These are phyloP conservation scores for Panthera leo DNA, from an alignment of 2,113 vertebrate genomes.

Conservation along the genomic window DNA sequence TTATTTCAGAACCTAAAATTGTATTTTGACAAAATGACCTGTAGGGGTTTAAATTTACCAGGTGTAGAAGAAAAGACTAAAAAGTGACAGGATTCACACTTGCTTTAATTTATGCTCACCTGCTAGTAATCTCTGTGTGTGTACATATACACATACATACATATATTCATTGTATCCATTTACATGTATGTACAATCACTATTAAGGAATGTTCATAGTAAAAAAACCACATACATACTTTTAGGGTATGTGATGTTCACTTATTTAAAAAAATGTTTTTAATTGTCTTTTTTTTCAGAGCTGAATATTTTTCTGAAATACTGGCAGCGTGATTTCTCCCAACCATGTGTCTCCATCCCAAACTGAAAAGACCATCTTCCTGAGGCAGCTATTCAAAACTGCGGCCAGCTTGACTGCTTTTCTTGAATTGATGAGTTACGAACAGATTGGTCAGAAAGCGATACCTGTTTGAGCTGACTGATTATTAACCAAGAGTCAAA, in stretches of 20 bases:
- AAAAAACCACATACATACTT: neutral
- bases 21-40: conserved; percentile 84
- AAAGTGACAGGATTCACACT: conserved; percentile 60
- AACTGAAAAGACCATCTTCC: conserved; percentile 26
- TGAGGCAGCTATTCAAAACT: neutral
- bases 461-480: neutral
- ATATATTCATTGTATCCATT: conserved; percentile 31
- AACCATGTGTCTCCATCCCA: neutral
- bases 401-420: neutral
- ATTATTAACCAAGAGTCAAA: neutral
- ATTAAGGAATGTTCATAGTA: neutral
- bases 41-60: conserved; percentile 65
- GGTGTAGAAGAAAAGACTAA: conserved; percentile 56
- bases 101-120: conserved; percentile 68
- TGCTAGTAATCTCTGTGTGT: conserved; percentile 42
- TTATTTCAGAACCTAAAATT: conserved; percentile 76
- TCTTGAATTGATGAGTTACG: neutral
- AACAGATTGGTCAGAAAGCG: neutral
- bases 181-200: conserved; percentile 39
- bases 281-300: neutral
- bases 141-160: neutral
- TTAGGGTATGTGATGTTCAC: neutral
- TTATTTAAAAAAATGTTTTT: neutral
- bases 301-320: conserved; percentile 43
- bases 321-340: neutral